These are phyloP conservation scores for Pachyrhynchus sulphureomaculatus DNA, from an alignment of 1,140 invertebrate species.

Conservation along the genomic window DNA sequence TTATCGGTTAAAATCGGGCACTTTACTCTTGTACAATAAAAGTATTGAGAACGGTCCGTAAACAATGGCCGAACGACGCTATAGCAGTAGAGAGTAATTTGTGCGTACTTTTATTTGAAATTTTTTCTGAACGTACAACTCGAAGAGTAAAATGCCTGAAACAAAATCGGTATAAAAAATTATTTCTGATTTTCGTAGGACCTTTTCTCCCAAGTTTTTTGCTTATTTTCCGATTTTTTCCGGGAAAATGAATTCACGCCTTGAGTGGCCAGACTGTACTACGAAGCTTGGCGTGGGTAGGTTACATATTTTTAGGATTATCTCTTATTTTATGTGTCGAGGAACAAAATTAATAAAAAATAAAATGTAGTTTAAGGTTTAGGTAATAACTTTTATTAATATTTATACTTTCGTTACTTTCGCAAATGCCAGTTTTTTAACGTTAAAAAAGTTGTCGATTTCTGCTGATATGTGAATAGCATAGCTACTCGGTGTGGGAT, in stretches of 20 bases:
- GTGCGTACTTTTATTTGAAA: slow-evolving; percentile 33
- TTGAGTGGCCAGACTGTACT: slow-evolving; percentile 5
- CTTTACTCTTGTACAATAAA: slow-evolving; percentile 55
- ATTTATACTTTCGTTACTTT: not conserved
- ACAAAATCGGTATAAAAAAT: slow-evolving; percentile 47
- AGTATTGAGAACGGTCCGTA: slow-evolving; percentile 40
- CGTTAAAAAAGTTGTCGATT: slow-evolving; percentile 7
- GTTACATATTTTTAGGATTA: slow-evolving; percentile 21
- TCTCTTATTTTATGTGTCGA: slow-evolving; percentile 2
- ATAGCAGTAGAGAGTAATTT: slow-evolving; percentile 35
- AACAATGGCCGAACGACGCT: slow-evolving; percentile 53
- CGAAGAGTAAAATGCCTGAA: slow-evolving; percentile 33
- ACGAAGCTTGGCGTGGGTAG: slow-evolving; percentile 25
- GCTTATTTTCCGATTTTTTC: slow-evolving; percentile 39
- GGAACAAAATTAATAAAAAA: slow-evolving; percentile 10
- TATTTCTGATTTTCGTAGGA: slow-evolving; percentile 47
- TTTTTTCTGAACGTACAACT: slow-evolving; percentile 45
- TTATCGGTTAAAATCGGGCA: slow-evolving; percentile 52
- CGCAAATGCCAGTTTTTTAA: slow-evolving; percentile 3
- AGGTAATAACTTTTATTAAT: slow-evolving; percentile 10
- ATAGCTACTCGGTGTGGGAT: not conserved
- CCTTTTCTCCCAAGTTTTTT: slow-evolving; percentile 44
- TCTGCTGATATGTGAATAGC: not conserved
- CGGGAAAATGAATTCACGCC: slow-evolving; percentile 25
- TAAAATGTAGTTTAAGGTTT: slow-evolving; percentile 15